Base-by-base conservation (phyloP, 2,888 invertebrate species). In the Amphipoea oculea region DNA sequence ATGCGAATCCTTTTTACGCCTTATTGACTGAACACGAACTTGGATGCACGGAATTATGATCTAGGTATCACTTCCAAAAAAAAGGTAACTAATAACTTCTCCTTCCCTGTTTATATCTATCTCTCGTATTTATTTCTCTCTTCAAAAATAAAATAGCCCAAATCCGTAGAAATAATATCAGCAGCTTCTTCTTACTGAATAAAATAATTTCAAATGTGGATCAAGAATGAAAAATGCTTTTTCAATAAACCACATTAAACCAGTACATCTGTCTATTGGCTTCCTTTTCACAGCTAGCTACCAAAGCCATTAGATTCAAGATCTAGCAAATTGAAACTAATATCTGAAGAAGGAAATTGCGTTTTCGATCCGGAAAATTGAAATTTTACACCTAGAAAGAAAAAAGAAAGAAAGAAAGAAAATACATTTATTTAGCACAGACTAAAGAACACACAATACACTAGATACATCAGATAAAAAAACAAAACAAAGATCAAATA, bases 331-430 rank as follows among this genome's bases (percentile, higher is more conserved):
- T 45, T 45, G 11, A 11, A 7, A 42, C 14, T 63, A 29, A 60
- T n/a, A 54, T 36, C 20, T 42, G 66, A n/a, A 29, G 12, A 57
- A 65, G 45, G 36, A 65, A 79, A 80, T 40, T 63, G 14, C 17
- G 29, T 29, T 42, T 73, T 45, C 29, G 11, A 36, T 17, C 42
- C n/a, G 12, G 20, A 69, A 36, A 29, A 29, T 20, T 45, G 11
- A 29, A 68, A 68, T n/a, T 1, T 29, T 1, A 11, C 20, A 40
- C 17, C 4, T n/a, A n/a, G n/a, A n/a, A n/a, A n/a, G n/a, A n/a
- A n/a, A n/a, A n/a, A n/a, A n/a, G n/a, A n/a, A n/a, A n/a, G n/a
- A n/a, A n/a, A n/a, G n/a, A n/a, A n/a, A n/a, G n/a, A n/a, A n/a
- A n/a, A n/a, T n/a, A n/a, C n/a, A n/a, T n/a, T n/a, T n/a, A n/a